Evolutionary conservation across 2,888 invertebrate species (phyloP).

Genomic region (Plagodis dolabraria): DNA sequence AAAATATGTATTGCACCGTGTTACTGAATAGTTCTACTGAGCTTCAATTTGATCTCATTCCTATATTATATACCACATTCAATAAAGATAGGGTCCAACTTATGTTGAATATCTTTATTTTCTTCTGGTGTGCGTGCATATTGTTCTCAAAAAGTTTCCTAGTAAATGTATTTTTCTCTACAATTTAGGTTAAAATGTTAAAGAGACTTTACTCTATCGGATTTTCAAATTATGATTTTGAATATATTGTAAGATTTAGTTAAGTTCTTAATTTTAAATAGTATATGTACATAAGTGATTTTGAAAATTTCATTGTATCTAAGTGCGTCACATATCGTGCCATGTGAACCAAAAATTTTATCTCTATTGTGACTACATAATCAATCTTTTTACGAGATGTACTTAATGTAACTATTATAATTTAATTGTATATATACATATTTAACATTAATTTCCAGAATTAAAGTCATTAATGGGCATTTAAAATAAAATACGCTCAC

Average conservation of each 20-base stretch:
- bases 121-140: conserved; percentile 1
- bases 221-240: background rate
- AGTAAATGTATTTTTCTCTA: background rate
- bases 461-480: no score
- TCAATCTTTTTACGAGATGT: background rate
- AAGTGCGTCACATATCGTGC: conserved; percentile 32
- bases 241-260: conserved; percentile 8
- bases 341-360: conserved; percentile 29
- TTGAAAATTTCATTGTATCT: conserved; percentile 13
- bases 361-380: conserved; percentile 12
- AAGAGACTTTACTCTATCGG: no score
- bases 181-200: background rate
- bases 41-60: conserved; percentile 2
- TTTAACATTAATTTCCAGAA: no score
- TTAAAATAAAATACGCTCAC: no score
- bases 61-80: conserved; percentile 8
- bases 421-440: no score
- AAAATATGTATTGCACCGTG: no score
- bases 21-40: no score
- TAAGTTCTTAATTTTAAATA: conserved; percentile 4
- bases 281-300: conserved; percentile 24
- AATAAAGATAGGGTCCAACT: conserved; percentile 23
- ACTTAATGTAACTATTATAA: no score
- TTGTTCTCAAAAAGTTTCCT: background rate
- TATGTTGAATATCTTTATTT: conserved; percentile 14